Evolutionary conservation across 64 coral and sea anemone species (phyloP), one percentile per base, ranked within the genome.

Genomic region (Acropora tenuis): DNA sequence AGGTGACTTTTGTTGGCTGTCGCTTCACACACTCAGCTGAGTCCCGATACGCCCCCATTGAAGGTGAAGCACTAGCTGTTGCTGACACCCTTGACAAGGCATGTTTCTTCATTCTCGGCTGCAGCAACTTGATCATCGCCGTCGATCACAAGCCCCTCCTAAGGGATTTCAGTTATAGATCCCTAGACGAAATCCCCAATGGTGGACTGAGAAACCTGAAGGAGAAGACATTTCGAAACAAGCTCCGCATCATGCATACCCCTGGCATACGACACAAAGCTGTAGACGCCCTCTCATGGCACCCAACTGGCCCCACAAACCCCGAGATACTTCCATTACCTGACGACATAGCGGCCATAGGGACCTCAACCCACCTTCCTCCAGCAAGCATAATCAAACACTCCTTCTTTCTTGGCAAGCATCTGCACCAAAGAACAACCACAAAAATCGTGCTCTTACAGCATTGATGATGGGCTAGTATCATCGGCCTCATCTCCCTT

Each of bases 1-100:
- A 88, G 44, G 69, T 89, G 57, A 92, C 91, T 13, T 73, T 87
- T 7, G 91, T 92, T 9, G 91, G 91, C 1, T 87, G 91, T 52
- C 79, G 77, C 77, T 93, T 93, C 77, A 93, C 92, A 1, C 92
- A 89, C 40, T 4, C 92, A 17, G 92, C 86, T 10, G 86, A 93
- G 41, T 93, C 92, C 41, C 1, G 86, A 10, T 93, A 88, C 65
- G 78, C 85, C 46, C 78, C 92, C 40, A 58, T 88, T 1, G 92
- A 93, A 18, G 92, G 78, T 0, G 69, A 93, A 83, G 86, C 85
- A 30, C 65, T 93, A 6, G 77, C 86, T 1, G 86, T 93, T 18
- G 69, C 92, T 4, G 86, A 93, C 15, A 68, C 86, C 77, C 86
- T 89, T 0, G 78, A 94, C 69, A 89, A 94, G 53, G 59, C 59